These are phyloP conservation scores for Azorinus chamasolen DNA, from an alignment of 2,888 invertebrate species.

Conservation along the genomic window DNA sequence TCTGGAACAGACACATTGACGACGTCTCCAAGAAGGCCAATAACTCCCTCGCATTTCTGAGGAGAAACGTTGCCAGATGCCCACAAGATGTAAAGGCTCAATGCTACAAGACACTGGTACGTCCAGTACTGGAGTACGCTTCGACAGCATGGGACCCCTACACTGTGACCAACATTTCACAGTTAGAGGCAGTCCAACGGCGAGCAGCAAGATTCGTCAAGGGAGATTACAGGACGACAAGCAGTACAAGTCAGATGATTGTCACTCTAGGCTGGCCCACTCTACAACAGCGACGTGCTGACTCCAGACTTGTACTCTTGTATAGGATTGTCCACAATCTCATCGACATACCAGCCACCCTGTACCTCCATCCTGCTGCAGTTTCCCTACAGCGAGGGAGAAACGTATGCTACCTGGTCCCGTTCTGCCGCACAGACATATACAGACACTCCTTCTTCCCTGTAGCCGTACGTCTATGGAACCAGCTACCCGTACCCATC, in stretches of 20 bases:
- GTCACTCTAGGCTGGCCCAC: slow-evolving; percentile 14
- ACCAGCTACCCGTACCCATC: background rate
- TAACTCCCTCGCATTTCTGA: slow-evolving; percentile 30
- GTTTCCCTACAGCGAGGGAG: too few relatives aligned
- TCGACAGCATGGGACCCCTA: slow-evolving; percentile 27
- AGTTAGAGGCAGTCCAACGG: slow-evolving; percentile 4
- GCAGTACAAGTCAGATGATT: slow-evolving; percentile 36
- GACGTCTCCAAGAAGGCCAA: slow-evolving; percentile 28
- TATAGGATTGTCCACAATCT: background rate
- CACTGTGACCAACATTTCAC: slow-evolving; percentile 22
- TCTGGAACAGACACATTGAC: slow-evolving; percentile 19
- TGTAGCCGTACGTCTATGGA: background rate
- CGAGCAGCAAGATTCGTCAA: slow-evolving; percentile 27
- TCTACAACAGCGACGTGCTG: slow-evolving; percentile 3
- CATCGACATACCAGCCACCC: background rate
- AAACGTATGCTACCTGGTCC: too few relatives aligned
- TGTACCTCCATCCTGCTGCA: too few relatives aligned
- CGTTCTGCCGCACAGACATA: background rate
- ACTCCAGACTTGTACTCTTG: slow-evolving; percentile 17
- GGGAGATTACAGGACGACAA: slow-evolving; percentile 20
- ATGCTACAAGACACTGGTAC: slow-evolving; percentile 31
- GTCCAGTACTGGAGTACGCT: slow-evolving; percentile 33
- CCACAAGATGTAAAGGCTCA: slow-evolving; percentile 9
- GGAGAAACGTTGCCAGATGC: slow-evolving; percentile 19
- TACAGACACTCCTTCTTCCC: slow-evolving; percentile 2